Evolutionary conservation across 2,888 invertebrate species (phyloP), one percentile per base, ranked within the genome.

Genomic region (Brenthis ino): DNA sequence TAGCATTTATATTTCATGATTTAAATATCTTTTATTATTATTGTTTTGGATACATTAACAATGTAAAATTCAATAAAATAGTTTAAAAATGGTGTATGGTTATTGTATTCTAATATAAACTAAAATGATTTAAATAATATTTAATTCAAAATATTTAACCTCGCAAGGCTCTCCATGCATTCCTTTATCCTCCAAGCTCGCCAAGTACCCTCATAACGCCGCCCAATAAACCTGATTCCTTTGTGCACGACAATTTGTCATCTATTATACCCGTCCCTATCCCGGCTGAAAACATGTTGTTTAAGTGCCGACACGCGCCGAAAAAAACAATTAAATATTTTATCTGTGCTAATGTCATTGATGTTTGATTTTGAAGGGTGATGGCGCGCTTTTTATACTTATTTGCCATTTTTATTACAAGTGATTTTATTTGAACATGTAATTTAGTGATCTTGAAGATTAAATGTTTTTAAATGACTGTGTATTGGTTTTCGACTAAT

Each of bases 201-300:
- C 83, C 72, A 79, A 87, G 83, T 88, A 88, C 89, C 89, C 88
- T 90, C 87, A 89, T 90, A 90, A 88, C 88, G 85, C 81, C 77
- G 84, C 84, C 89, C 90, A 89, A 91, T 91, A 91, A 91, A 91
- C 90, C 88, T 82, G 87, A 84, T 85, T 84, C 88, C 91, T 90
- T 90, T 90, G 91, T 91, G 81, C 80, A 81, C 81, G 82, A 78
- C 90, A 90, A 91, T 91, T 91, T 91, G 91, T 91, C 91, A 91
- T 89, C 89, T 82, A 88, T 89, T 90, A 89, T 88, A 77, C 48
- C 51, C 50, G 33, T 63, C 63, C 47, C 43, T 24, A n/a, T 37
- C 63, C 63, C 53, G 68, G 72, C 77, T 76, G 75, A 84, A 83
- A 85, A 84, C 83, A 85, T 85, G 85, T 80, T 82, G 82, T 81